Percentiles rank a stretch among this genome's conserved stretches.
These are phyloP conservation scores for Emydoidea blandingii DNA, from an alignment of 2,797 vertebrate species.

Conservation along the genomic window DNA sequence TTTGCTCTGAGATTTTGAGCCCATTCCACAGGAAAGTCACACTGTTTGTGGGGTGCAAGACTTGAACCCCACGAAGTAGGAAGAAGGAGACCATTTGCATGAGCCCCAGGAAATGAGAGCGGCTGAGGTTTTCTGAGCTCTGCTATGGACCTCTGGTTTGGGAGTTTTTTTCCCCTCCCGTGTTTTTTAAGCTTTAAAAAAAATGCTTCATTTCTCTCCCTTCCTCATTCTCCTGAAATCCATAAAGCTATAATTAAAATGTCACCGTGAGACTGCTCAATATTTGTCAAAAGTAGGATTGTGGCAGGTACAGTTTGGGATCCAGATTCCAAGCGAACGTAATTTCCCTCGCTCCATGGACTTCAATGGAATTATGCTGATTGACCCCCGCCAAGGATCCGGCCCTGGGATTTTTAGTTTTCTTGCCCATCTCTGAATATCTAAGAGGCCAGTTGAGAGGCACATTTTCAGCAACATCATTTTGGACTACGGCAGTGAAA, in stretches of 20 bases:
- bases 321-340: slow-evolving; percentile 42
- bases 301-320: slow-evolving; percentile 64
- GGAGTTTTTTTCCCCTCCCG: background rate
- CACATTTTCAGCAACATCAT: slow-evolving; percentile 29
- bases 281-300: slow-evolving; percentile 64
- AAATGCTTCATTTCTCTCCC: slow-evolving; percentile 40
- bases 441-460: slow-evolving; percentile 1
- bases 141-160: background rate
- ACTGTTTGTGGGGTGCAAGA: background rate
- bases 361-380: background rate
- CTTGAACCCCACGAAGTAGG: background rate
- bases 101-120: background rate
- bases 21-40: background rate
- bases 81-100: slow-evolving; percentile 13
- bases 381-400: slow-evolving; percentile 48
- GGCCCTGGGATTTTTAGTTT: slow-evolving; percentile 56
- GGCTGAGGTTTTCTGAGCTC: slow-evolving; percentile 15
- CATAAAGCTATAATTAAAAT: slow-evolving; percentile 76
- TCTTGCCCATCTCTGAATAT: slow-evolving; percentile 15
- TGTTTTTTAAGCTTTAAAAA: slow-evolving; percentile 40
- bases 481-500: background rate
- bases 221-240: slow-evolving; percentile 61
- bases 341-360: slow-evolving; percentile 16
- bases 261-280: slow-evolving; percentile 64
- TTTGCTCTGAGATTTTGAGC: background rate